Evolutionary conservation across 2,113 vertebrate genomes (phyloP), one percentile per base, ranked within the genome.

Genomic region (Synodontis membranacea): DNA sequence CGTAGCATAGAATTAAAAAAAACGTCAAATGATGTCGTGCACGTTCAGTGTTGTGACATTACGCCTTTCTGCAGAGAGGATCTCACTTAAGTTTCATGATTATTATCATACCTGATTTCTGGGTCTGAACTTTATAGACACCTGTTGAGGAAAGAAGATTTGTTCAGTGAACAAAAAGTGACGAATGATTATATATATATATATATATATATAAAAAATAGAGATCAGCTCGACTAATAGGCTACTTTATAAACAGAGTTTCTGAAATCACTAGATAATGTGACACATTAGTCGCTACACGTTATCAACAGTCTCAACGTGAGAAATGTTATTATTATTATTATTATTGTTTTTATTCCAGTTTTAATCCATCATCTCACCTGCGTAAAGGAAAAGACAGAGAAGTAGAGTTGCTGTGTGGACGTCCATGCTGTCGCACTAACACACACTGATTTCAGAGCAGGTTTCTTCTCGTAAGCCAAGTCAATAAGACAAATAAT

Each of bases 361-460:
- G n/a, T 21, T 10, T 48, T 5, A 19, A 21, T 82, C 39, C 34
- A 37, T 1, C 7, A 5, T 68, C 90, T 91, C 92, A 96, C 95
- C 95, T 70, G 92, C 48, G 84, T 82, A 91, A 86, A 93, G 58
- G 19, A 94, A 87, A 46, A 89, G 78, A 79, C 88, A 92, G 52
- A 95, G 84, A 23, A 94, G 80, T 37, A 94, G 48, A n/a, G 89
- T 82, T 54, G 90, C 82, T 86, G 76, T 92, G 88, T 74, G 89
- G 68, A 90, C 86, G 70, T 92, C 92, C 95, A 96, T 96, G 89
- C 62, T 84, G 86, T 88, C 78, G 90, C 90, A 87, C 88, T 50
- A 39, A 82, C 84, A 86, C 89, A 80, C 91, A 82, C 60, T 80
- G 76, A 70, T 76, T 28, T 74, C 46, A 56, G 58, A 88, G 80